A percentile compares a stretch with the other conserved stretches of the same genome.
Evolutionary conservation across 2,797 vertebrate species (phyloP).

Genomic region (Pogonophryne albipinna): DNA sequence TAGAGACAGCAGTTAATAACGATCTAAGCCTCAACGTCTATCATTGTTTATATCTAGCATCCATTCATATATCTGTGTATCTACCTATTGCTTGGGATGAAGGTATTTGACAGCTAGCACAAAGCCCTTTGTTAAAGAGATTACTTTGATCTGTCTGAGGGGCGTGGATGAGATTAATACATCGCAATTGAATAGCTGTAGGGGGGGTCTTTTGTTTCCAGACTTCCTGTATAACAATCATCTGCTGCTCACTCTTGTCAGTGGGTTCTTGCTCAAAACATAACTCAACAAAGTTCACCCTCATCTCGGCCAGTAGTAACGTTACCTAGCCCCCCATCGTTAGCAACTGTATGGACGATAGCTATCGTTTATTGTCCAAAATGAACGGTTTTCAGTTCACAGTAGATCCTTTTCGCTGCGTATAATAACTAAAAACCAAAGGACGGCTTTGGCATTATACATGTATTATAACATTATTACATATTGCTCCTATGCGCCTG

Average conservation of each 20-base stretch:
- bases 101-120: constrained; percentile 73
- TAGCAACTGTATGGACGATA: constrained; percentile 51
- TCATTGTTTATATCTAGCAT: too few relatives aligned
- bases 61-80: neutral
- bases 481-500: constrained; percentile 27
- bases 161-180: constrained; percentile 58
- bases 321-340: constrained; percentile 44
- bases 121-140: constrained; percentile 83
- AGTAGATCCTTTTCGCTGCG: neutral
- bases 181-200: constrained; percentile 42
- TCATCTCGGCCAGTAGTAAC: constrained; percentile 34
- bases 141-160: constrained; percentile 76
- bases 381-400: constrained; percentile 31
- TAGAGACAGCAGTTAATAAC: neutral
- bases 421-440: neutral
- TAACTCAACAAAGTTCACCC: constrained; percentile 48
- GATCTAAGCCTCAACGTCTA: neutral
- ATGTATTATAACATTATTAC: neutral
- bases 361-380: constrained; percentile 48
- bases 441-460: neutral
- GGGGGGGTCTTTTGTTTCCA: constrained; percentile 41
- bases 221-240: constrained; percentile 9
- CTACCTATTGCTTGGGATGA: constrained; percentile 34
- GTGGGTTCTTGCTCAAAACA: constrained; percentile 7
- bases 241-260: constrained; percentile 1